Evolutionary conservation across 23 tunicate genomes (phyloP).

Genomic region (Styela clava): DNA sequence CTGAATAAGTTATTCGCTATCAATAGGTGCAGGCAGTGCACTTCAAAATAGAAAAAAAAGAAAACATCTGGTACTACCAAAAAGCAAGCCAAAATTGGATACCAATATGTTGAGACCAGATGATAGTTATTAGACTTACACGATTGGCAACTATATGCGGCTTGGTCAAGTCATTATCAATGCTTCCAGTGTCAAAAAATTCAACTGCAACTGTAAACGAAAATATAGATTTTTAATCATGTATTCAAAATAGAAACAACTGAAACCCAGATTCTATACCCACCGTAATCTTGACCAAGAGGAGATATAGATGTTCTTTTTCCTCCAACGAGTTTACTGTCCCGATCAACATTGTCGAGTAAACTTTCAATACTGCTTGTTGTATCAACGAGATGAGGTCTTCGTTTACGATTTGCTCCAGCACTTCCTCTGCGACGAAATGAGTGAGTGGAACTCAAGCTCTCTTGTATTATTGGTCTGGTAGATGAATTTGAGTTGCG

Average conservation of each 20-base stretch:
- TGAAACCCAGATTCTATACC: background rate
- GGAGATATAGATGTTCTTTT: background rate
- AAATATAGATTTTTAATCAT: background rate
- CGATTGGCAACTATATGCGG: background rate
- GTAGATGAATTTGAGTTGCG: constrained; percentile 1
- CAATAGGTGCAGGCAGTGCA: too few relatives aligned
- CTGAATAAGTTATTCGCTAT: too few relatives aligned
- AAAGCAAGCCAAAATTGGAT: too few relatives aligned
- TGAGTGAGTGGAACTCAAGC: background rate
- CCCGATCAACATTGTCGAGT: constrained; percentile 12
- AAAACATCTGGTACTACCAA: too few relatives aligned
- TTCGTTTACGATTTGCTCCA: background rate
- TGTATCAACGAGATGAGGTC: background rate
- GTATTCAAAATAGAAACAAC: background rate
- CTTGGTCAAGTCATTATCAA: background rate
- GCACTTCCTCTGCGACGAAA: constrained; percentile 10
- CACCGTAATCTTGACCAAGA: background rate
- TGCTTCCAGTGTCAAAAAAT: constrained; percentile 7
- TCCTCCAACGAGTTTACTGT: background rate
- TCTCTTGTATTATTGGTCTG: background rate
- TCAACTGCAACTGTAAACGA: background rate
- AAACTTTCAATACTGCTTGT: constrained; percentile 16
- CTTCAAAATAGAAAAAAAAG: too few relatives aligned
- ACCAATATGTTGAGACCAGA: too few relatives aligned
- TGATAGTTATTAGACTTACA: too few relatives aligned